Base-by-base conservation (phyloP, 2,113 vertebrate genomes). In the Marmota flaviventris region DNA sequence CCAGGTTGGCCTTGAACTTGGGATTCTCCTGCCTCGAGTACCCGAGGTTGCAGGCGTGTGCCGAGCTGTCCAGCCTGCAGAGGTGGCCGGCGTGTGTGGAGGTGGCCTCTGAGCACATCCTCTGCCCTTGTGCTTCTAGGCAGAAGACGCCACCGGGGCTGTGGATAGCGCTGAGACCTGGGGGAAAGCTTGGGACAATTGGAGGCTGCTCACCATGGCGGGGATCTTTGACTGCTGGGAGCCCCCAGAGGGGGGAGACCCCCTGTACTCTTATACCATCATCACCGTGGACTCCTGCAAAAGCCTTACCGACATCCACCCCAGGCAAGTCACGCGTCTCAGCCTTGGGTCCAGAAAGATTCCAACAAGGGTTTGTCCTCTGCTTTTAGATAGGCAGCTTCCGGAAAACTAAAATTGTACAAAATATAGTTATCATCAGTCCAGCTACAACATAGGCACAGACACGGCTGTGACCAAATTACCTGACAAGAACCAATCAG, bases 211-310 rank as follows among this genome's bases (percentile, higher is more conserved):
- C 58, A 99, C 99, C 16, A 99, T 99, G 98, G 99, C 99, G 1
- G 99, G 99, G n/a, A 98, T 99, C 97, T 99, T 99, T 20, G 99
- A 99, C 98, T 98, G 99, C 96, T 99, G 99, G 99, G 98, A 98
- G 63, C 99, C 99, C 0, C 99, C 99, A 0, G 83, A 83, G 0
- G 99, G 99, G 91, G 99, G 99, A 89, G 99, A 99, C 61, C 82
- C 86, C 1, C 97, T 99, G 1, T 99, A 99, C 92, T 99, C 99
- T 1, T 99, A 99, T 93, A 99, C 98, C 7, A 97, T 99, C 58
- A 99, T 99, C 98, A 99, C 99, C 0, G 99, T 99, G 91, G 98
- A 99, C 6, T 98, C 99, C 9, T 99, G 99, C 76, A 98, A 98
- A 90, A 98, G 98, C 0, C 95, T 99, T 93, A 98, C 99, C 93